phyloP scores from a whole-genome alignment of 2,113 vertebrate genomes.

The Lethenteron reissneri region DNA sequence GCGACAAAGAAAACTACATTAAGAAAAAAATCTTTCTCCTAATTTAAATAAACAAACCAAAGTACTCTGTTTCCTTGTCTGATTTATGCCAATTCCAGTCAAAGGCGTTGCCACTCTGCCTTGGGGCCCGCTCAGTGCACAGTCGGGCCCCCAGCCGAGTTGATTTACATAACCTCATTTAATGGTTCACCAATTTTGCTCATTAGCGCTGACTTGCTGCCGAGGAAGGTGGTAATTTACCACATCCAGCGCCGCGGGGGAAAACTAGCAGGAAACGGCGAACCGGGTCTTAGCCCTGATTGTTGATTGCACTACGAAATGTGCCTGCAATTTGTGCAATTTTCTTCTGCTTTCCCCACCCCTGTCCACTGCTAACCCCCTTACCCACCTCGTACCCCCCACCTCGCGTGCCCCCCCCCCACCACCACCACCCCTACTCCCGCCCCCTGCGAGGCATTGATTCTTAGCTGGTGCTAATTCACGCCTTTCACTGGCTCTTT shows the following conservation, averaged over 20 bases:
- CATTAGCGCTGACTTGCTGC: slow-evolving; percentile 99
- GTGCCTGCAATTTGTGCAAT: slow-evolving; percentile 24
- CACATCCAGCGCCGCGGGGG: slow-evolving; percentile 90
- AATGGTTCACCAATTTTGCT: slow-evolving; percentile 99
- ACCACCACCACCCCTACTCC: too few relatives aligned
- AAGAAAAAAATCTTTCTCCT: too few relatives aligned
- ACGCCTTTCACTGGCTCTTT: neutral
- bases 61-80: too few relatives aligned
- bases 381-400: too few relatives aligned
- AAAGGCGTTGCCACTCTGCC: too few relatives aligned
- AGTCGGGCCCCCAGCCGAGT: slow-evolving; percentile 25
- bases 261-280: slow-evolving; percentile 81
- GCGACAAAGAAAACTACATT: too few relatives aligned
- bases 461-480: slow-evolving; percentile 6
- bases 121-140: too few relatives aligned
- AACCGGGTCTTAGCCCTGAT: slow-evolving; percentile 99
- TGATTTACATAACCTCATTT: slow-evolving; percentile 99
- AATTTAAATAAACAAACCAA: too few relatives aligned
- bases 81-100: too few relatives aligned
- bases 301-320: slow-evolving; percentile 99
- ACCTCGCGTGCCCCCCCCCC: too few relatives aligned
- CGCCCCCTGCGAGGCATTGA: neutral
- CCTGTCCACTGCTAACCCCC: too few relatives aligned
- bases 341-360: neutral
- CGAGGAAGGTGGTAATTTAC: slow-evolving; percentile 99